Evolutionary conservation across 2,888 invertebrate species (phyloP).

Genomic region (Spodoptera exigua): DNA sequence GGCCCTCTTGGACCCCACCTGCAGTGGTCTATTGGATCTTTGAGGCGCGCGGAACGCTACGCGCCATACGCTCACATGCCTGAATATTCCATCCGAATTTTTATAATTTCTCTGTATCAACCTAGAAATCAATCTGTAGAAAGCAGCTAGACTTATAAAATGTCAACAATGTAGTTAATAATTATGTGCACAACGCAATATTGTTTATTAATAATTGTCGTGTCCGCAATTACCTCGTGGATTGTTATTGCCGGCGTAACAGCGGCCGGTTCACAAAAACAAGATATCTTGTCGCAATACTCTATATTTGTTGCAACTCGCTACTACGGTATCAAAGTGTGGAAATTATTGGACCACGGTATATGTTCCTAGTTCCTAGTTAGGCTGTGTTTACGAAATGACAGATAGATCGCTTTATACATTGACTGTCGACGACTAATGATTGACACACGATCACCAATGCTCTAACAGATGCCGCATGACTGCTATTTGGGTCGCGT

Average conservation of each 20-base stretch:
- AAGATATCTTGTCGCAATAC: constrained; percentile 43
- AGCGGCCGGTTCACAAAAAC: constrained; percentile 29
- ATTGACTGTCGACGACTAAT: constrained; percentile 26
- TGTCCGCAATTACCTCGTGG: constrained; percentile 38
- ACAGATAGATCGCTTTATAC: constrained; percentile 30
- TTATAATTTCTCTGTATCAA: too few relatives aligned
- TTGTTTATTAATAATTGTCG: constrained; percentile 40
- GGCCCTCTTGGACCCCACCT: too few relatives aligned
- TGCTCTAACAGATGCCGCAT: constrained; percentile 11
- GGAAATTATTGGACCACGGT: constrained; percentile 36
- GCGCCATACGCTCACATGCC: too few relatives aligned
- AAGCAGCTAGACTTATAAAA: too few relatives aligned
- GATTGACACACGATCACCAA: constrained; percentile 41
- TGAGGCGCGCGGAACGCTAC: too few relatives aligned
- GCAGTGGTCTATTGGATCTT: too few relatives aligned
- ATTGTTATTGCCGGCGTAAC: constrained; percentile 21
- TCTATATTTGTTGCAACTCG: constrained; percentile 48
- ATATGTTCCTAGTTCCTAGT: constrained; percentile 34
- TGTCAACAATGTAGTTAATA: too few relatives aligned
- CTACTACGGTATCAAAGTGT: constrained; percentile 31
- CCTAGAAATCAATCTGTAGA: too few relatives aligned
- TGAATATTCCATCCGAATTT: too few relatives aligned
- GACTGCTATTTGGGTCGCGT: constrained; percentile 3
- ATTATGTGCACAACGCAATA: not conserved
- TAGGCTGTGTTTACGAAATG: constrained; percentile 34